Evolutionary conservation across 2,113 vertebrate genomes (phyloP).

Genomic region (Odocoileus hemionus): DNA sequence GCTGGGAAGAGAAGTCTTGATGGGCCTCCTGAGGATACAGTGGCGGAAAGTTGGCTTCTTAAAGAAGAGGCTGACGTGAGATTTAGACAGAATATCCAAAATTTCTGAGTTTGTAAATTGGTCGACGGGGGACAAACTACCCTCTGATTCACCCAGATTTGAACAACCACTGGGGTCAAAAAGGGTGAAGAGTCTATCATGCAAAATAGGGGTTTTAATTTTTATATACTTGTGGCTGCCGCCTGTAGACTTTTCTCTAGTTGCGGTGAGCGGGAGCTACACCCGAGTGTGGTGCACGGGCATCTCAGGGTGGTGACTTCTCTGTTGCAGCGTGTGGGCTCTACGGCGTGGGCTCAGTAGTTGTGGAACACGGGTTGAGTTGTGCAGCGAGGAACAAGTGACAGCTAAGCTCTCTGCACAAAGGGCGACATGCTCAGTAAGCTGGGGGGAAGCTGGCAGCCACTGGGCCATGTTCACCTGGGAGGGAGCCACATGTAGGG

Average conservation of each 20-base stretch:
- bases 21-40: neutral
- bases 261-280: neutral
- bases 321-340: neutral
- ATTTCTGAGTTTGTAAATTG: neutral
- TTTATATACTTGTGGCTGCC: neutral
- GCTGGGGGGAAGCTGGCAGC: neutral
- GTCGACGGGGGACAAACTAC: neutral
- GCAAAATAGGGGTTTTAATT: neutral
- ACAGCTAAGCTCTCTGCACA: neutral
- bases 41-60: neutral
- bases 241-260: neutral
- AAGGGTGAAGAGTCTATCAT: neutral
- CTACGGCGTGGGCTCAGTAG: neutral
- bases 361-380: neutral
- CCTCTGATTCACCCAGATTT: neutral
- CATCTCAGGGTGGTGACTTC: neutral
- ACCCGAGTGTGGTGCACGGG: neutral
- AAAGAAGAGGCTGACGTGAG: neutral
- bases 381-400: neutral
- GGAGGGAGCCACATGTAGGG: neutral
- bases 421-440: neutral
- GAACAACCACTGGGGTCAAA: neutral
- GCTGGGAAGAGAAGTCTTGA: neutral
- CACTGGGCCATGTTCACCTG: fast-evolving
- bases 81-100: neutral